Base-by-base conservation (phyloP, 2,888 invertebrate species). In the Chaitophorus viminalis region DNA sequence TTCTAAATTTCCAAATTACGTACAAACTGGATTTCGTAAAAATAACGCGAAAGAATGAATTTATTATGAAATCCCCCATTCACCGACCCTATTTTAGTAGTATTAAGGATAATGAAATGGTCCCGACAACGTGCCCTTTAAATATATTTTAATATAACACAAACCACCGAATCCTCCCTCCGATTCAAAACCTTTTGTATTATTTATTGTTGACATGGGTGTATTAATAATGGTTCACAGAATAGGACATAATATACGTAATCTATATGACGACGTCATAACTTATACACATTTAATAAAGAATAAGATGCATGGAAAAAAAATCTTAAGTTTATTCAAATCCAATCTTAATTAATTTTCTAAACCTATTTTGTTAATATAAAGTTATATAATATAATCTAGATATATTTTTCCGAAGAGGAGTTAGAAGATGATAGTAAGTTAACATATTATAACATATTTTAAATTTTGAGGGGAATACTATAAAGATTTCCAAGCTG, bases 141-240 rank as follows among this genome's bases (percentile, higher is more conserved):
- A 76, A 46, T n/a, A 29, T 76, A 46, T 76, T 75, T 75, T 46
- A 75, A 75, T 75, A 75, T 29, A n/a, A 46, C 46, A 75, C 75
- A 39, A 46, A 75, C 39, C 46, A 14, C 75, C 14, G 39, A 39
- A 25, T 39, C n/a, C 75, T 46, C 75, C 39, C 75, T 75, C 75
- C 75, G n/a, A 75, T 46, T 75, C 75, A 29, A 75, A 39, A 75
- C 46, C n/a, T 75, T 74, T 75, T 76, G 29, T 52, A 76, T 46
- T 46, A 52, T 76, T 76, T 76, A 76, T 76, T 52, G 76, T 52
- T 76, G 46, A 76, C 46, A 52, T 21, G n/a, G 25, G 18, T 46
- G 18, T 52, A 52, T 76, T 52, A 76, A 76, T 76, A 76, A 76
- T 18, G 29, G 46, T 76, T 52, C 46, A 25, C 46, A 29, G 29